Conservation (phyloP, 2,797 vertebrate genomes). For the Lates japonicus region DNA sequence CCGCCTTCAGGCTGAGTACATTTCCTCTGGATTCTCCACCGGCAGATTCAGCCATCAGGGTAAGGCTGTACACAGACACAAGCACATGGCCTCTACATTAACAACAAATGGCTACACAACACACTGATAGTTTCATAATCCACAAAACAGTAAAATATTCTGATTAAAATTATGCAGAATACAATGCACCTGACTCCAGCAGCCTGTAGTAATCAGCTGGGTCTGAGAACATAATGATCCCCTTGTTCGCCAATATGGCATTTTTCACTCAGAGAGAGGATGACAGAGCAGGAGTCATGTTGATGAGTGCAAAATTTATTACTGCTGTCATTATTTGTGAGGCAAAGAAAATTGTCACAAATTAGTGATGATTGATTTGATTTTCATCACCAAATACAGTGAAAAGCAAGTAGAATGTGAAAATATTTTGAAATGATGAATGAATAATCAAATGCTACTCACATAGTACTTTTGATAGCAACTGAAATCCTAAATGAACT, state of each 20-base stretch:
- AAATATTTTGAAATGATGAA: background rate
- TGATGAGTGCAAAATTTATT: background rate
- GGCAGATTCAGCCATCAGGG: slow-evolving; percentile 95
- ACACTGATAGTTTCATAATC: background rate
- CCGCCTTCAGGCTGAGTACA: slow-evolving; percentile 94
- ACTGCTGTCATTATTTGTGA: background rate
- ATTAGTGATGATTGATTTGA: background rate
- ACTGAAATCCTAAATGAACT: background rate
- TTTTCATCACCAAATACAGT: background rate
- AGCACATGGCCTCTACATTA: background rate
- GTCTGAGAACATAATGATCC: slow-evolving; percentile 95
- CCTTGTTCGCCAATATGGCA: slow-evolving; percentile 91
- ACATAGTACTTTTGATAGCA: background rate
- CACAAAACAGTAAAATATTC: background rate
- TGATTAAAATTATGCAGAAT: background rate
- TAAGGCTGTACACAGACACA: slow-evolving; percentile 82
- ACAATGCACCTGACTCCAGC: slow-evolving; percentile 82
- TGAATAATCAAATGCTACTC: background rate
- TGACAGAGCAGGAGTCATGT: slow-evolving; percentile 13
- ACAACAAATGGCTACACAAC: background rate
- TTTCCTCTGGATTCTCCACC: slow-evolving; percentile 93
- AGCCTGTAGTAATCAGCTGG: slow-evolving; percentile 93
- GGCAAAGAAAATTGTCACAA: background rate
- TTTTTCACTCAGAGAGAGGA: slow-evolving; percentile 90
- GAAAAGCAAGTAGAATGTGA: background rate